Base-by-base conservation (phyloP, 1,140 invertebrate genomes). In the Cepaea nemoralis region DNA sequence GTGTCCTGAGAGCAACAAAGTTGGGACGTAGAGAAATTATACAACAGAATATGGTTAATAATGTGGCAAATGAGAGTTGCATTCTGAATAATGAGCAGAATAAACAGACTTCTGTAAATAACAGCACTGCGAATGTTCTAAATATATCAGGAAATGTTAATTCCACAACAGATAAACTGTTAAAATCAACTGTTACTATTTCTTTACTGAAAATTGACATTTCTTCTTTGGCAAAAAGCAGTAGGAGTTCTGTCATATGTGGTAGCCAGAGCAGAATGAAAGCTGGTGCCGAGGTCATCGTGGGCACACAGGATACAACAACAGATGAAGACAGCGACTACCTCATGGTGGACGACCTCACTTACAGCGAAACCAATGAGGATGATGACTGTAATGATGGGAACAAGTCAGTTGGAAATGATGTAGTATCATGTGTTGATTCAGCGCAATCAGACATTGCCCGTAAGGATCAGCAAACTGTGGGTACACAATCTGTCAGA, bases 271-370 rank as follows among this genome's bases (percentile, higher is more conserved):
- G 22, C 16, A 5, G 27, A 27, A 8, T 27, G 33, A 63, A 63
- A 5, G 27, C 16, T 6, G n/a, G n/a, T 19, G n/a, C 22, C n/a
- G 22, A n/a, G 22, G 12, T 55, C 50, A 55, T 55, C n/a, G 27
- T 63, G 10, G n/a, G 42, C 63, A 69, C n/a, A 12, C 77, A 78
- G 19, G 63, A 69, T 22, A 69, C 66, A 24, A 78, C 59, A 45
- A 78, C 59, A 45, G 77, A 78, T 69, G 77, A 78, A n/a, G 77
- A 78, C 22, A 78, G 77, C 40, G 77, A 78, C 35, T 78, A 35
- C 27, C 77, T 78, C 12, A 67, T 78, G 77, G 27, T 78, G 12
- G 77, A 78, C 40, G 77, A 78, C 40, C 48, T 78, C 59, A 78
- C 63, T 31, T 67, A 69, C 59, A 78, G 77, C 40, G 77, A 78